Evolutionary conservation across 2,113 vertebrate genomes (phyloP).

Genomic region (Bubo bubo): DNA sequence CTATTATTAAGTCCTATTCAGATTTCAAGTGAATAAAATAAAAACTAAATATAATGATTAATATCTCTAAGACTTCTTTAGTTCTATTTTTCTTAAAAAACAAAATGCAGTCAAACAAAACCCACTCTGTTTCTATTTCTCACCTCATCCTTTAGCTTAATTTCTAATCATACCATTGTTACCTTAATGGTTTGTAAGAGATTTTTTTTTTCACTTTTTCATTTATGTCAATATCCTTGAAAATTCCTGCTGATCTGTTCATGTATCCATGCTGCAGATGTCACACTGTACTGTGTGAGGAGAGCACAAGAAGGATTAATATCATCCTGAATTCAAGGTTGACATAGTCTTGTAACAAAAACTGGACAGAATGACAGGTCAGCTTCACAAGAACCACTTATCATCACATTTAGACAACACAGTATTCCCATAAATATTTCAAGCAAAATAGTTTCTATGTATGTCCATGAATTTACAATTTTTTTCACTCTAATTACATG

Average conservation of each 20-base stretch:
- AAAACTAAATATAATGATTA: background rate
- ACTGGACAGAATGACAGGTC: constrained; percentile 20
- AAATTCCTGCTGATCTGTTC: constrained; percentile 37
- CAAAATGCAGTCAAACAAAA: background rate
- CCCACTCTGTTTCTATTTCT: background rate
- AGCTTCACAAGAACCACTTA: constrained; percentile 59
- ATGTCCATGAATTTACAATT: constrained; percentile 51
- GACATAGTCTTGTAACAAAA: constrained; percentile 49
- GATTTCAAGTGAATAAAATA: background rate
- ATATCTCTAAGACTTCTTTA: background rate
- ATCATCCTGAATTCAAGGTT: constrained; percentile 49
- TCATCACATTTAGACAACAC: constrained; percentile 48
- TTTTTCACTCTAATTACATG: background rate
- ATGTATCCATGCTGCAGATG: background rate
- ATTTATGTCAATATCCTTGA: constrained; percentile 40
- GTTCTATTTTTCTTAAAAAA: background rate
- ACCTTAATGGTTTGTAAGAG: background rate
- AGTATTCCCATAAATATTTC: constrained; percentile 64
- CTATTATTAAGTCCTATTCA: background rate
- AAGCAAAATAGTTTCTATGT: constrained; percentile 1
- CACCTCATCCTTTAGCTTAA: background rate
- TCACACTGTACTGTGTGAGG: constrained; percentile 12
- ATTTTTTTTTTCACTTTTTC: background rate
- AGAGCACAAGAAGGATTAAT: constrained; percentile 34
- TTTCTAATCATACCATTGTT: background rate